These are phyloP conservation scores for Drosophila paucipuncta DNA, from an alignment of 2,888 invertebrate genomes.

Conservation along the genomic window DNA sequence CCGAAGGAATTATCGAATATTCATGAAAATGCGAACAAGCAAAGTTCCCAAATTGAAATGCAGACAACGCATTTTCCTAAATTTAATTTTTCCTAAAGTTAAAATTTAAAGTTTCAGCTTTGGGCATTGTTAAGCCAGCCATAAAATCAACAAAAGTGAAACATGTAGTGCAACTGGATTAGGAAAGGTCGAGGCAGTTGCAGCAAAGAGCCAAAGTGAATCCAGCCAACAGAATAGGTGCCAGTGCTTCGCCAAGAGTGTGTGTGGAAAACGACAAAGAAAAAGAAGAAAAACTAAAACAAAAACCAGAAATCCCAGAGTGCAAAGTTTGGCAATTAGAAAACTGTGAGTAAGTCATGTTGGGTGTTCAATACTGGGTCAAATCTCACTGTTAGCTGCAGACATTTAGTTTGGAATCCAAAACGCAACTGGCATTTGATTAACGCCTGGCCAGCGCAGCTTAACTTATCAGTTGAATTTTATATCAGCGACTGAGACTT, in stretches of 20 bases:
- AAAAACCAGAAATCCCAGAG: constrained; percentile 2
- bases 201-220: constrained; percentile 3
- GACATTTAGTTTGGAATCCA: constrained; percentile 3
- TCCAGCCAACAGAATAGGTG: constrained; percentile 7
- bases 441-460: neutral
- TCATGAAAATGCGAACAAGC: neutral
- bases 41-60: neutral
- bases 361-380: neutral
- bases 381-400: constrained; percentile 9
- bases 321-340: constrained; percentile 37
- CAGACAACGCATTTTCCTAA: neutral
- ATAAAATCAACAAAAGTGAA: neutral
- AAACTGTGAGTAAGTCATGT: constrained; percentile 32
- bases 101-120: neutral
- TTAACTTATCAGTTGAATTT: neutral
- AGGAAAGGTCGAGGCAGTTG: neutral
- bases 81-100: neutral
- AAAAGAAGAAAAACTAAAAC: neutral
- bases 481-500: neutral
- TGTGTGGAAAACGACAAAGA: neutral
- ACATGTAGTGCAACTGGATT: neutral
- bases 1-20: neutral
- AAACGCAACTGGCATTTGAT: constrained; percentile 25
- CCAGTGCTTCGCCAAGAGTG: neutral
- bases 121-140: neutral